These are phyloP conservation scores for Tetraodon nigroviridis DNA, from an alignment of 2,113 vertebrate genomes.

Conservation along the genomic window DNA sequence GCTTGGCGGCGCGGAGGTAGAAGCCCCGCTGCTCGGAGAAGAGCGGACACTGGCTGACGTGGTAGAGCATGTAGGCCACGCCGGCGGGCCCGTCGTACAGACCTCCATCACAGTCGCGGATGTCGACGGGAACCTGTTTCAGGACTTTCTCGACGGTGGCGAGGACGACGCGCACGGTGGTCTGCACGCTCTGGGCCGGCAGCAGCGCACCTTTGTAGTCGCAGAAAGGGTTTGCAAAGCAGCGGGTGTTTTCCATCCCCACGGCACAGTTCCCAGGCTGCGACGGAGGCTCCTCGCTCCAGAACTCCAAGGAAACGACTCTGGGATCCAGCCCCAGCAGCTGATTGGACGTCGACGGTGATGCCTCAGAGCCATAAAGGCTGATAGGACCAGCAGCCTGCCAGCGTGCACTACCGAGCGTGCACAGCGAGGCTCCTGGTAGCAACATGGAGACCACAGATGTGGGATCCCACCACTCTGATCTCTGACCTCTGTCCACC, in stretches of 20 bases:
- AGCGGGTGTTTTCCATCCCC: slow-evolving; percentile 81
- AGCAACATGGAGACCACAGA: too few relatives aligned
- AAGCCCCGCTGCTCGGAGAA: slow-evolving; percentile 75
- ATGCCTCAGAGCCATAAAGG: slow-evolving; percentile 28
- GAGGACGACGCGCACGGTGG: slow-evolving; percentile 72
- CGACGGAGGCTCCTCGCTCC: background rate
- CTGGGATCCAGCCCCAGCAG: slow-evolving; percentile 6
- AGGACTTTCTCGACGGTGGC: slow-evolving; percentile 79
- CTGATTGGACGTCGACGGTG: slow-evolving; percentile 49
- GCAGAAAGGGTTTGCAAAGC: slow-evolving; percentile 83
- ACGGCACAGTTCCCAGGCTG: background rate
- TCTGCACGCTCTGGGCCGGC: slow-evolving; percentile 70
- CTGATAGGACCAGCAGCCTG: slow-evolving; percentile 11
- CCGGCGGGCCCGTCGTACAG: slow-evolving; percentile 83
- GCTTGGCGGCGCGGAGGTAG: slow-evolving; percentile 80
- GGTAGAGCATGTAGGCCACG: slow-evolving; percentile 86
- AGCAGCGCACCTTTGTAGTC: slow-evolving; percentile 81
- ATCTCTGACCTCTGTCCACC: too few relatives aligned
- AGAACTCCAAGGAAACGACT: slow-evolving; percentile 21
- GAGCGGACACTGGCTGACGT: slow-evolving; percentile 81
- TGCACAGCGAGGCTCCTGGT: background rate
- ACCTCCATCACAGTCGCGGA: slow-evolving; percentile 76
- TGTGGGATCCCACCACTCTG: too few relatives aligned
- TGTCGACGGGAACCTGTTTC: slow-evolving; percentile 66
- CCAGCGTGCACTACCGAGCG: background rate